Base-by-base conservation (phyloP, 2,888 invertebrate genomes). In the Cheilosia grossa region DNA sequence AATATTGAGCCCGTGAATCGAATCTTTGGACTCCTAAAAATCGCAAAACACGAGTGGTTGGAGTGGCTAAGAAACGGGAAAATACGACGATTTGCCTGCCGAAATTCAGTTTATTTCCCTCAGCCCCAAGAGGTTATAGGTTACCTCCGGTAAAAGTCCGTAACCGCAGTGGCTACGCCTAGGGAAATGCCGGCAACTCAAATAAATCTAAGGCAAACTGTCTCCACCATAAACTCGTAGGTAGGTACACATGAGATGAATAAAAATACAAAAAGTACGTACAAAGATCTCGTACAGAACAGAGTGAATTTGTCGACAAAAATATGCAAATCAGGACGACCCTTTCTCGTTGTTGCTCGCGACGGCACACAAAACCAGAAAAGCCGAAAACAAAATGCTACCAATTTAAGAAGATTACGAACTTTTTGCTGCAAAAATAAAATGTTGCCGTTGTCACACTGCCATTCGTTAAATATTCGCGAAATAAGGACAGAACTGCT, bases 371-470 rank as follows among this genome's bases (percentile, higher is more conserved):
- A 66, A 56, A 79, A 61, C 66, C 67, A 63, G 79, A 80, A 80
- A 80, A 79, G 69, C 80, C 80, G 70, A 80, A 33, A 79, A 80
- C 74, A 83, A 83, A 83, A 69, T 70, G 83, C 44, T 80, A 27
- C 47, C 80, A 85, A 85, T 85, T 80, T 85, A 85, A 75, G 75
- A 54, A 80, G 85, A 85, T 85, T 85, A 85, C 70, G 70, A 85
- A 85, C 75, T 37, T 85, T 51, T 81, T 81, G 66, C 58, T 67
- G 75, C 56, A 61, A 66, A 66, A 70, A 80, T 5, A 30, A 30
- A 9, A 0, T 75, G 58, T 66, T 77, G 19, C 58, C 81, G 49
- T 69, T 74, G 49, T 69, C 67, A 30, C 51, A 49, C 59, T 40
- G 61, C 56, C 69, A 63, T 53, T 5, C 47, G 64, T 77, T 77